Evolutionary conservation across 1,140 invertebrate species (phyloP).

Genomic region (Dendrolimus kikuchii): DNA sequence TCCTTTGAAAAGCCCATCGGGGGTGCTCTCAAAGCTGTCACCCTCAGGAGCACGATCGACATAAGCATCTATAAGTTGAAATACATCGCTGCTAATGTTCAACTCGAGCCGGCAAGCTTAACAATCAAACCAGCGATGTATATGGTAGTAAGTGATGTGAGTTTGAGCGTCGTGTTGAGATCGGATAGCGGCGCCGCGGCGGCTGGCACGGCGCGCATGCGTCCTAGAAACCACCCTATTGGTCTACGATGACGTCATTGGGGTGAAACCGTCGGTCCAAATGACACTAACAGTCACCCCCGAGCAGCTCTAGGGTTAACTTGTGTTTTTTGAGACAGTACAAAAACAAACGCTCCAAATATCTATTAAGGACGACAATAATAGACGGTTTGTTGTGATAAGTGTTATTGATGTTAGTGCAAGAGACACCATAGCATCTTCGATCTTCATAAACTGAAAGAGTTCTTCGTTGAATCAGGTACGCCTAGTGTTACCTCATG

Average conservation of each 20-base stretch:
- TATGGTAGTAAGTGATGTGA: conserved; percentile 13
- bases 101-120: conserved; percentile 15
- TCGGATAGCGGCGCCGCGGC: conserved; percentile 47
- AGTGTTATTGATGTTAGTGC: conserved; percentile 19
- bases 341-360: conserved; percentile 46
- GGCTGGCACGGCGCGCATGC: conserved; percentile 56
- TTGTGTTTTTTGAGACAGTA: conserved; percentile 25
- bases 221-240: conserved; percentile 51
- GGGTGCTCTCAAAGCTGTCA: conserved; percentile 62
- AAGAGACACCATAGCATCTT: not conserved
- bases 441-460: conserved; percentile 2
- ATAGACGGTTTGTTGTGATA: conserved; percentile 28
- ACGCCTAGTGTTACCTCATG: conserved; percentile 18
- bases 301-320: conserved; percentile 38
- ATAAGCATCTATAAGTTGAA: conserved; percentile 25
- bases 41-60: conserved; percentile 51
- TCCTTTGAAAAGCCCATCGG: conserved; percentile 64
- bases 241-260: conserved; percentile 67
- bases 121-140: conserved; percentile 47
- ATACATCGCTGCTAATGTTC: conserved; percentile 25
- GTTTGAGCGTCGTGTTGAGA: conserved; percentile 23
- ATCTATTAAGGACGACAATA: conserved; percentile 34
- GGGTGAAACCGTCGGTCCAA: conserved; percentile 62
- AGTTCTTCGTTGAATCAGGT: conserved; percentile 24
- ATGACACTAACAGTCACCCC: conserved; percentile 66